Conservation (phyloP, 2,113 vertebrate genomes). For the Chloropsis cyanopogon region DNA sequence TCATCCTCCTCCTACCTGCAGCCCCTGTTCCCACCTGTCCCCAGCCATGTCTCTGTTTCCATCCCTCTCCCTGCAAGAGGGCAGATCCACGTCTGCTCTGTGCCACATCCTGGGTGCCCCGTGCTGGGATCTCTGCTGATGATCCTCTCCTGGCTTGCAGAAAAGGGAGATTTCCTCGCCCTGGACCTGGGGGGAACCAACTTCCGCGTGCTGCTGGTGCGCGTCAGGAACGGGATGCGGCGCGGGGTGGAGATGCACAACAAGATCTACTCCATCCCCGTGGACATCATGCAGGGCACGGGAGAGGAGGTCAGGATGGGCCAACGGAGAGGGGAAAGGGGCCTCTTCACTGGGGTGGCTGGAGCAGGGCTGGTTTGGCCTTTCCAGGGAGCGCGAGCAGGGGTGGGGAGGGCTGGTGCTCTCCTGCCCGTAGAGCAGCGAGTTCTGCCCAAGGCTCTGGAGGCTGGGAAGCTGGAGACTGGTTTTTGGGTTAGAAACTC, state of each 20-base stretch:
- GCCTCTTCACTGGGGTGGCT: neutral
- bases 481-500: neutral
- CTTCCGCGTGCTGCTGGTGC: slow-evolving; percentile 92
- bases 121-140: neutral
- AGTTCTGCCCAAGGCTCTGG: neutral
- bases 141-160: slow-evolving; percentile 66
- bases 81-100: neutral
- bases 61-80: neutral
- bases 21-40: neutral
- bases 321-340: neutral
- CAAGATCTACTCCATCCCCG: slow-evolving; percentile 93
- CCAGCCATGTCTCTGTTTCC: rapidly evolving
- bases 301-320: slow-evolving; percentile 85
- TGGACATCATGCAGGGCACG: slow-evolving; percentile 91
- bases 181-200: slow-evolving; percentile 95
- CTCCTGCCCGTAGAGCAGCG: neutral
- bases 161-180: slow-evolving; percentile 91
- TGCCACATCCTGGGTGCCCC: rapidly evolving
- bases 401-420: neutral
- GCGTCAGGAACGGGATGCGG: slow-evolving; percentile 79
- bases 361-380: neutral
- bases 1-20: neutral
- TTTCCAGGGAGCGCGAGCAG: neutral
- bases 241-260: slow-evolving; percentile 91
- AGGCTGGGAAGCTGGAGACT: neutral